Conservation (phyloP, 2,888 invertebrate genomes). For the Drosophila siamana region DNA sequence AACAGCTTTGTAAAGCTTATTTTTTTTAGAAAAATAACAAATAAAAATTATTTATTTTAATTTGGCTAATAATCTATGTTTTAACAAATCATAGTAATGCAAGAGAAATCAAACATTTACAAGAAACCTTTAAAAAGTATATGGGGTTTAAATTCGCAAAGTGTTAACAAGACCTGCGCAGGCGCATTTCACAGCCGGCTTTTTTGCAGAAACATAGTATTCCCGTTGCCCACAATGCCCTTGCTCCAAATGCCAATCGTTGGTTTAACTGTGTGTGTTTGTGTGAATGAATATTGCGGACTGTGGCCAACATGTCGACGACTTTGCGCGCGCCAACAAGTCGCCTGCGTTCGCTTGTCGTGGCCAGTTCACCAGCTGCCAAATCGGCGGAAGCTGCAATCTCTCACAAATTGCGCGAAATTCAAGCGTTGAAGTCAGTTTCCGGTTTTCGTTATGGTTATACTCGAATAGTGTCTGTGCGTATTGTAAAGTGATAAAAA, state of each 20-base stretch:
- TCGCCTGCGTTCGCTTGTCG: slow-evolving; percentile 72
- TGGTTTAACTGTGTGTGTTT: slow-evolving; percentile 27
- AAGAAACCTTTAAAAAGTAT: too few species aligned
- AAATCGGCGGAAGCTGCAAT: slow-evolving; percentile 50
- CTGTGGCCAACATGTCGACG: slow-evolving; percentile 45
- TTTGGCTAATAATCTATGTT: too few species aligned
- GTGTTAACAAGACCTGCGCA: slow-evolving; percentile 44
- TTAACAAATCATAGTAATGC: too few species aligned
- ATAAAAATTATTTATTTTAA: too few species aligned
- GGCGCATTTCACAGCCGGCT: slow-evolving; percentile 59
- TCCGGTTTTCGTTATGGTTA: slow-evolving; percentile 53
- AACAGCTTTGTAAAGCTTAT: too few species aligned
- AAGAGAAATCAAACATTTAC: too few species aligned
- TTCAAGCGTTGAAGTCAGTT: slow-evolving; percentile 63
- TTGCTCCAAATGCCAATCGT: not conserved
- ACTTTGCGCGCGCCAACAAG: slow-evolving; percentile 75
- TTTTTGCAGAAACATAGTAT: slow-evolving; percentile 28
- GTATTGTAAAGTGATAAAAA: slow-evolving; percentile 44
- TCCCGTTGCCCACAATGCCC: not conserved
- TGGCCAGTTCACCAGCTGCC: slow-evolving; percentile 57
- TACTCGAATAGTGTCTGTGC: slow-evolving; percentile 31
- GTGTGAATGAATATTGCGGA: slow-evolving; percentile 31
- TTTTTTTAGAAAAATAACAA: not conserved
- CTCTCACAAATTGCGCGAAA: slow-evolving; percentile 47
- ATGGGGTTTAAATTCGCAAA: not conserved